These are phyloP conservation scores for Menidia menidia DNA, from an alignment of 2,797 vertebrate species.

Conservation along the genomic window DNA sequence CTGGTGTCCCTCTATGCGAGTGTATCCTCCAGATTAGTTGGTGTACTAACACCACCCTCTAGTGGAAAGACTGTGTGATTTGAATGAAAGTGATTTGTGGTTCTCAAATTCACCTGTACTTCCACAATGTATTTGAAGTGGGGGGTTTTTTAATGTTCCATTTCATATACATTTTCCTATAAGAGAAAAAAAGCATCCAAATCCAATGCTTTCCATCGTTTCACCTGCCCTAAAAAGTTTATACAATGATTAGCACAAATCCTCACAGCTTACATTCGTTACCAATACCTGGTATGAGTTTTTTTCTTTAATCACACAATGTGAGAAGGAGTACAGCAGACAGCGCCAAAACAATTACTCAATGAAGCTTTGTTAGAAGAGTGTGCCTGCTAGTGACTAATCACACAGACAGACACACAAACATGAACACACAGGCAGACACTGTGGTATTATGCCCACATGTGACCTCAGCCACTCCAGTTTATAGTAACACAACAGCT, in stretches of 20 bases:
- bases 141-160: background rate
- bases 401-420: slow-evolving; percentile 50
- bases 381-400: slow-evolving; percentile 64
- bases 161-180: background rate
- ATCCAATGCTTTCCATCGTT: no score
- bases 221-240: no score
- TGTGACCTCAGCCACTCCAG: slow-evolving; percentile 57
- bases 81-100: slow-evolving; percentile 1
- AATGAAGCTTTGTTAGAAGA: slow-evolving; percentile 68
- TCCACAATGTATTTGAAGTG: background rate
- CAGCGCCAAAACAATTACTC: slow-evolving; percentile 35
- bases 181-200: no score
- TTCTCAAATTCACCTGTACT: background rate
- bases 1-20: background rate
- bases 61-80: slow-evolving; percentile 39
- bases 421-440: slow-evolving; percentile 46
- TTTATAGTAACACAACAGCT: slow-evolving; percentile 26
- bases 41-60: slow-evolving; percentile 61
- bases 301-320: slow-evolving; percentile 13
- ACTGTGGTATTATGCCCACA: slow-evolving; percentile 52
- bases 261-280: background rate
- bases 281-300: no score
- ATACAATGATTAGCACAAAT: no score
- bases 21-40: background rate
- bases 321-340: slow-evolving; percentile 10